These are phyloP conservation scores for Thrips palmi DNA, from an alignment of 1,140 invertebrate species.

Conservation along the genomic window DNA sequence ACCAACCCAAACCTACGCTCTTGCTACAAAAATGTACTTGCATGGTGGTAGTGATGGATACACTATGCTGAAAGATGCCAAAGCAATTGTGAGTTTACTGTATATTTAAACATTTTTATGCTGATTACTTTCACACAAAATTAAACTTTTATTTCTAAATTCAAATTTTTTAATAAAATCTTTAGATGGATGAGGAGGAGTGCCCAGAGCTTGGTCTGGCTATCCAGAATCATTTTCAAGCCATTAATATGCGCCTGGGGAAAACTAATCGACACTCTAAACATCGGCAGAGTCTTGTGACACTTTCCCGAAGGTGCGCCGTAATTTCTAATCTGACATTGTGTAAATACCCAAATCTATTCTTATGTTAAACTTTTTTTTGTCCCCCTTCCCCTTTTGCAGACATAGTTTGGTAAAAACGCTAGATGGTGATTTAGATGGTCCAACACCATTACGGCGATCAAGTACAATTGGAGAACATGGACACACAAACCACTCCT, in stretches of 20 bases:
- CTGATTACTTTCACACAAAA: neutral
- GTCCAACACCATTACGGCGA: slow-evolving; percentile 40
- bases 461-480: slow-evolving; percentile 18
- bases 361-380: slow-evolving; percentile 5
- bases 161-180: slow-evolving; percentile 6
- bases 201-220: slow-evolving; percentile 63
- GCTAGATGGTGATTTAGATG: slow-evolving; percentile 47
- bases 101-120: slow-evolving; percentile 7
- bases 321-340: slow-evolving; percentile 12
- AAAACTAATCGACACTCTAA: slow-evolving; percentile 48
- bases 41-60: slow-evolving; percentile 69
- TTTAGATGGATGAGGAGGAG: slow-evolving; percentile 57
- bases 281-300: slow-evolving; percentile 66
- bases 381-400: slow-evolving; percentile 13
- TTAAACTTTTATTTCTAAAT: slow-evolving; percentile 4
- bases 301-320: slow-evolving; percentile 45
- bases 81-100: slow-evolving; percentile 39
- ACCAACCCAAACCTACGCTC: slow-evolving; percentile 46
- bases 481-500: slow-evolving; percentile 19
- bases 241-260: slow-evolving; percentile 56
- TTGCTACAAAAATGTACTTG: slow-evolving; percentile 69
- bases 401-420: slow-evolving; percentile 59
- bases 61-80: slow-evolving; percentile 50
- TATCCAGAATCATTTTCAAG: slow-evolving; percentile 74
- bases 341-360: slow-evolving; percentile 3